phyloP scores from a whole-genome alignment of 2,113 vertebrate species.

The Ammodytes marinus region DNA sequence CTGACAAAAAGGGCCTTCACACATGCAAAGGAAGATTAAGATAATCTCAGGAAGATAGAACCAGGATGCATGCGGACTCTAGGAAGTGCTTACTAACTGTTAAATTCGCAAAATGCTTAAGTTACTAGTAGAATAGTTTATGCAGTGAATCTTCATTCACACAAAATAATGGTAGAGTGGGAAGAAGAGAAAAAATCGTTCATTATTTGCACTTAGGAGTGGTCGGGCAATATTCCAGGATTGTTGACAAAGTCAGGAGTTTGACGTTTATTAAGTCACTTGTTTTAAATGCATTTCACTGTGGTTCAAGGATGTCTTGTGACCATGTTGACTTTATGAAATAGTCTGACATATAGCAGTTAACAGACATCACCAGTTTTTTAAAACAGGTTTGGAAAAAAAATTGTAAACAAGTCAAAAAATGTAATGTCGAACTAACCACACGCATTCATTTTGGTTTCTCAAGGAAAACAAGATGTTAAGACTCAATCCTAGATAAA shows the following conservation, averaged over 20 bases:
- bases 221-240: neutral
- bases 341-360: neutral
- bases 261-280: neutral
- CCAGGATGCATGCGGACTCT: neutral
- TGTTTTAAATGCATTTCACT: constrained; percentile 1
- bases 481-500: constrained; percentile 32
- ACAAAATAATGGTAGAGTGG: neutral
- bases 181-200: neutral
- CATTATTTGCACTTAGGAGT: neutral
- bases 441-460: neutral
- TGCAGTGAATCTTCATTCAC: neutral
- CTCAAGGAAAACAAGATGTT: constrained; percentile 9
- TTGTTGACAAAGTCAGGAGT: too few species aligned
- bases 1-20: neutral
- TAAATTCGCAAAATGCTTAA: too few species aligned
- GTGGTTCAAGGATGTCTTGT: neutral
- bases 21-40: neutral
- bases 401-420: constrained; percentile 7
- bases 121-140: neutral
- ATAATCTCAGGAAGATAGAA: neutral
- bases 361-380: neutral
- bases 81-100: neutral
- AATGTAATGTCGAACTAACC: neutral
- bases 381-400: neutral
- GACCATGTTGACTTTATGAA: neutral